Evolutionary conservation across 2,888 invertebrate species (phyloP), one percentile per base, ranked within the genome.

Genomic region (Serrognathus titanus): DNA sequence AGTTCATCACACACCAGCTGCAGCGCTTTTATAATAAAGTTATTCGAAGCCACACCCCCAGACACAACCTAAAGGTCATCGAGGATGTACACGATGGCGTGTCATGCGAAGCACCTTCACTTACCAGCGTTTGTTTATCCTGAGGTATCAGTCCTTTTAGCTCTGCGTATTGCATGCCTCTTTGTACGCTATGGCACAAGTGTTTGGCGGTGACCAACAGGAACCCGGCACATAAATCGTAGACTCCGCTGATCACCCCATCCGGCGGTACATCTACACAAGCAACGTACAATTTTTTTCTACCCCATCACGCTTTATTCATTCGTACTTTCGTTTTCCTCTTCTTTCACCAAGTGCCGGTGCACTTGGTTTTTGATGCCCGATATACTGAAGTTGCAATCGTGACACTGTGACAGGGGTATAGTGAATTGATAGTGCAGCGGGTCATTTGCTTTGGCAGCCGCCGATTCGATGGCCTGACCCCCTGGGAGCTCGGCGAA

Each of bases 21-120:
- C 12, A 99, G 77, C 49, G 87, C 85, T 62, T 83, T 78, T 49
- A 85, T 85, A 51, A 98, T 87, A 70, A 86, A 90, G 75, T 88
- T 81, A 76, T 98, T 98, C 71, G 92, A 91, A n/a, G 97, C 97
- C 24, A 94, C 97, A 51, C 98, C 98, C 10, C 98, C 98, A 37
- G 97, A 95, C 2, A 97, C 84, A 12, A 95, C 92, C 88, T 89
- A 69, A 9, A 73, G 72, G 13, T 41, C 51, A 56, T 31, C 6
- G 7, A 31, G 20, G n/a, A 16, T 16, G 6, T 31, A 1, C 4
- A 31, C 5, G 6, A 31, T 5, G 24, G 24, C 6, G 6, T 24
- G 5, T 7, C 24, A 31, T 5, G 24, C 6, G 24, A 31, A 31
- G 24, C 24, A 5, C 6, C 16, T 16, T 16, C 7, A 16, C 38